A percentile compares a stretch with the other conserved stretches of the same genome.
phyloP scores from a whole-genome alignment of 2,888 invertebrate species.

The Priapulus caudatus region DNA sequence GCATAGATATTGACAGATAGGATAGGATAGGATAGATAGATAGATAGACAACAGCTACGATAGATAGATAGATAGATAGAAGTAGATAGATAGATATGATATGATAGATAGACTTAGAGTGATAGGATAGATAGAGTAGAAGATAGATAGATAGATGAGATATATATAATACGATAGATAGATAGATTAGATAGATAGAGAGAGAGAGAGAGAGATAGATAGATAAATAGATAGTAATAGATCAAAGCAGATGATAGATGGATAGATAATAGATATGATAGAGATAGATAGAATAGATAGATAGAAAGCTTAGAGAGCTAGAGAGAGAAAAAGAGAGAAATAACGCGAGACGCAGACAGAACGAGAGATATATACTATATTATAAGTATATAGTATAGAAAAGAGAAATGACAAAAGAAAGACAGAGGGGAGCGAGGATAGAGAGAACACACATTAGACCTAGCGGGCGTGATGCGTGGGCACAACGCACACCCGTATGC shows the following conservation, averaged over 20 bases:
- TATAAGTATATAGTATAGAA: too few species aligned
- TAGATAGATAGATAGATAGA: too few species aligned
- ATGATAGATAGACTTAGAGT: neutral
- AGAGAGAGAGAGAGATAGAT: neutral
- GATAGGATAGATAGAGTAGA: neutral
- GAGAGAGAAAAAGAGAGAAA: constrained; percentile 3
- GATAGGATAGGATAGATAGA: too few species aligned
- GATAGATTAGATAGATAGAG: neutral
- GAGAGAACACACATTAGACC: too few species aligned
- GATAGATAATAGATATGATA: neutral
- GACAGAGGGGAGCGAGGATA: too few species aligned
- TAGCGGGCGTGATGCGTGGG: too few species aligned
- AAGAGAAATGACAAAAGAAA: too few species aligned
- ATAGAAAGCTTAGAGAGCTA: neutral
- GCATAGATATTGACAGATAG: neutral
- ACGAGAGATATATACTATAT: too few species aligned
- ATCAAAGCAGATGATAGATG: neutral
- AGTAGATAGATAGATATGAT: too few species aligned
- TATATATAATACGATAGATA: neutral
- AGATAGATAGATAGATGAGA: neutral
- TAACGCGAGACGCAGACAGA: neutral
- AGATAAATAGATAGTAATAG: neutral
- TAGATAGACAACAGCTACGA: too few species aligned
- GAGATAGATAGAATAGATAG: neutral
- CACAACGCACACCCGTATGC: too few species aligned